These are phyloP conservation scores for Acipenser ruthenus DNA, from an alignment of 2,797 vertebrate species.

Conservation along the genomic window DNA sequence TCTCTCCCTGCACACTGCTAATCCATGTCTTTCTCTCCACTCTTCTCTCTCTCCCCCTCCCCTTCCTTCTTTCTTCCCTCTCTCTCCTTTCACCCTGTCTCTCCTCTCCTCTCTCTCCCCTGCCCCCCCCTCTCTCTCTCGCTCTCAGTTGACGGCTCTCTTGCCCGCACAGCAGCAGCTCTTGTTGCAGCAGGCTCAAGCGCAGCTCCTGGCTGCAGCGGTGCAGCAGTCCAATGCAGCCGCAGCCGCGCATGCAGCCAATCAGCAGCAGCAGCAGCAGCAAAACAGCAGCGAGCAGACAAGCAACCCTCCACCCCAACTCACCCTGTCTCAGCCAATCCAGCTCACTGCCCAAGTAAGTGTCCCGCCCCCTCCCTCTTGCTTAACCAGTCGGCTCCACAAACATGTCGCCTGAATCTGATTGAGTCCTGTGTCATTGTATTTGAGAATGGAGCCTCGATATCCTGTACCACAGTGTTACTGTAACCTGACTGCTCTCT, in stretches of 20 bases:
- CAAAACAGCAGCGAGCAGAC: constrained; percentile 52
- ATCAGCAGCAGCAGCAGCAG: constrained; percentile 49
- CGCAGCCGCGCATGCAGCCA: constrained; percentile 58
- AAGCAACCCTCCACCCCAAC: constrained; percentile 65
- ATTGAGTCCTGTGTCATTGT: constrained; percentile 18
- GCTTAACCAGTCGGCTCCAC: constrained; percentile 17
- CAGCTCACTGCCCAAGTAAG: constrained; percentile 92
- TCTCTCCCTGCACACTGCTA: constrained; percentile 24
- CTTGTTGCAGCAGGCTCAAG: constrained; percentile 81
- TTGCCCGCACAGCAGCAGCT: constrained; percentile 87
- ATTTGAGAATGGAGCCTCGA: too few relatives aligned
- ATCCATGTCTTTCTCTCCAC: not conserved
- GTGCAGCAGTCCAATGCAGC: constrained; percentile 77
- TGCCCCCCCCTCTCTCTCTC: constrained; percentile 28
- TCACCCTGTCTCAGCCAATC: constrained; percentile 84
- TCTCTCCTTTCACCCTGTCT: constrained; percentile 78
- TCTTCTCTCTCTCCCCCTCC: not conserved
- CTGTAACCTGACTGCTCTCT: not conserved
- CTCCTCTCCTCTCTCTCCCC: constrained; percentile 50
- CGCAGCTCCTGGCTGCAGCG: constrained; percentile 79
- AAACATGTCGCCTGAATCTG: constrained; percentile 19
- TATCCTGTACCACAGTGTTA: too few relatives aligned
- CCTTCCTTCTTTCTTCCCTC: constrained; percentile 26
- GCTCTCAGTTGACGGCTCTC: constrained; percentile 71
- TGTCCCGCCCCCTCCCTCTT: constrained; percentile 1